A percentile compares a stretch with the other conserved stretches of the same genome.
These are phyloP conservation scores for Xiphorhynchus erythropygius DNA, from an alignment of 2,797 vertebrate species.

Conservation along the genomic window DNA sequence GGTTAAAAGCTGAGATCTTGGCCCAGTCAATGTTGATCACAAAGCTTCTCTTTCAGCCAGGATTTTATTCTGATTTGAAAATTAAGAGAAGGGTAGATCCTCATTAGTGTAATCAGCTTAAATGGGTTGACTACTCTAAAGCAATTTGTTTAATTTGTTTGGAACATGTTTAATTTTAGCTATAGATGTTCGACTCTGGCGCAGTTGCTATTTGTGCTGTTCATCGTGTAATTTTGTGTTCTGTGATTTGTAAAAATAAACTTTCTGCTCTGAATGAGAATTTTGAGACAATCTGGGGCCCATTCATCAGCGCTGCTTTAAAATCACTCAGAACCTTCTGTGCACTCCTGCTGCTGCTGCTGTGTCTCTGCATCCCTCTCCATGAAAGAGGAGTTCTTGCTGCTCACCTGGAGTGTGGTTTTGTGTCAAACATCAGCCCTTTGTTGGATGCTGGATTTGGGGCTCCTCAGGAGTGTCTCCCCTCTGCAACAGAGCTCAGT, in stretches of 20 bases:
- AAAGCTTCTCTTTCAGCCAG: conserved; percentile 23
- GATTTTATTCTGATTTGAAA: conserved; percentile 21
- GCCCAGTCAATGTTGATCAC: not conserved
- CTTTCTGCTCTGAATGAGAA: conserved; percentile 11
- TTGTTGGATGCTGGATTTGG: not conserved
- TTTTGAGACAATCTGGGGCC: not conserved
- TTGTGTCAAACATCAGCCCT: not conserved
- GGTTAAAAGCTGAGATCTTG: not conserved
- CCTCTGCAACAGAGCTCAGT: not conserved
- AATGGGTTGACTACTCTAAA: conserved; percentile 56
- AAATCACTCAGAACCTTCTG: not conserved
- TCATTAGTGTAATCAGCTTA: conserved; percentile 65
- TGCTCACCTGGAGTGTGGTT: rapidly evolving
- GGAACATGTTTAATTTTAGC: conserved; percentile 54
- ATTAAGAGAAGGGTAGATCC: conserved; percentile 43
- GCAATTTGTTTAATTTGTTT: conserved; percentile 68
- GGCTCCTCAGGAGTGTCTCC: not conserved
- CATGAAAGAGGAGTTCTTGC: not conserved
- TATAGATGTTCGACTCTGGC: not conserved
- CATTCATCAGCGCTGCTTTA: conserved; percentile 17
- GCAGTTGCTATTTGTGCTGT: conserved; percentile 39
- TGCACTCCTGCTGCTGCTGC: not conserved
- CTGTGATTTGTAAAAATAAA: conserved; percentile 38
- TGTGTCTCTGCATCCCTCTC: not conserved
- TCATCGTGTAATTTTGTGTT: conserved; percentile 25